These are phyloP conservation scores for Dromiciops gliroides DNA, from an alignment of 2,113 vertebrate species.

Conservation along the genomic window DNA sequence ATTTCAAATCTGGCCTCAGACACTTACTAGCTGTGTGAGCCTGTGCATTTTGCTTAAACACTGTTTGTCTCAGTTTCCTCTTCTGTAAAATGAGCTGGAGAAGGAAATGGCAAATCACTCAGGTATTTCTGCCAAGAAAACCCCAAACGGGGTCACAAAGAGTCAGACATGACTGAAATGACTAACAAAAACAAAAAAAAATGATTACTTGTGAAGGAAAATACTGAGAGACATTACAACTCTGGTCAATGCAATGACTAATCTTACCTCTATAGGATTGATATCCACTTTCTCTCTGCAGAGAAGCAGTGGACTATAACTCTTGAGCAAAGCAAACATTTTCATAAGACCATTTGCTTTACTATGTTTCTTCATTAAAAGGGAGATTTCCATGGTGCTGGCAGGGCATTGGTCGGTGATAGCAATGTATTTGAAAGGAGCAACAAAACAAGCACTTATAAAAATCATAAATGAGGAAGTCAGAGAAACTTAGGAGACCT, in stretches of 20 bases:
- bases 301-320: not conserved
- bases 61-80: not conserved
- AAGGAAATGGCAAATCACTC: not conserved
- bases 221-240: not conserved
- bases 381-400: not conserved
- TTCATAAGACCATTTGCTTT: not conserved
- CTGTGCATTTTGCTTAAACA: not conserved
- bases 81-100: not conserved
- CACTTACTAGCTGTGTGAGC: not conserved
- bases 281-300: not conserved
- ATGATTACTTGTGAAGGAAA: not conserved
- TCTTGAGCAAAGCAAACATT: not conserved
- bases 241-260: not conserved
- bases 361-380: not conserved
- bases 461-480: not conserved
- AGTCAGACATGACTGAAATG: not conserved
- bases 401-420: not conserved
- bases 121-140: not conserved
- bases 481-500: not conserved
- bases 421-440: not conserved
- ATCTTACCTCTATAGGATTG: not conserved
- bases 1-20: not conserved
- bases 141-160: not conserved
- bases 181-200: not conserved
- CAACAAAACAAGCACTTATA: not conserved